Percentiles rank a stretch among this genome's conserved stretches.
These are phyloP conservation scores for Capitulum mitella DNA, from an alignment of 2,888 invertebrate species.

Conservation along the genomic window DNA sequence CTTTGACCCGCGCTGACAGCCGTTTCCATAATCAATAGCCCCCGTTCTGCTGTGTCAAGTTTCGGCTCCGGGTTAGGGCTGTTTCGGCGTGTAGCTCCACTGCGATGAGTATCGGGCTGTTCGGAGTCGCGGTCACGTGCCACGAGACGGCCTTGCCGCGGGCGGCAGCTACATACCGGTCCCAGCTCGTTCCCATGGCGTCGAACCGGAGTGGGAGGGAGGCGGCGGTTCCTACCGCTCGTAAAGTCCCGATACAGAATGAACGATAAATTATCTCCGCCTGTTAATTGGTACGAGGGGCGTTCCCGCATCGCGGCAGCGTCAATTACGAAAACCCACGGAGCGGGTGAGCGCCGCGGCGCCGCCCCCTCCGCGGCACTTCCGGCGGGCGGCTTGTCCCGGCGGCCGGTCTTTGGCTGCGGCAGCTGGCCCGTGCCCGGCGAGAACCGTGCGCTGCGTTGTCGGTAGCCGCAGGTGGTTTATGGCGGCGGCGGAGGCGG, in stretches of 20 bases:
- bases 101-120: too few species aligned
- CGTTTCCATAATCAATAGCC: too few species aligned
- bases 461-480: not conserved
- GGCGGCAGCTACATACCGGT: not conserved
- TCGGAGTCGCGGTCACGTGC: too few species aligned
- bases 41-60: too few species aligned
- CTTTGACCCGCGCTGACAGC: too few species aligned
- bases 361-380: too few species aligned
- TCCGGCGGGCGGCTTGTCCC: too few species aligned
- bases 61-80: too few species aligned
- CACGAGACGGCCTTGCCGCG: not conserved
- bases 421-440: too few species aligned
- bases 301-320: not conserved
- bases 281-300: not conserved
- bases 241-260: not conserved
- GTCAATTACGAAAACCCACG: not conserved
- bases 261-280: constrained; percentile 12
- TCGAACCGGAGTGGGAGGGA: not conserved
- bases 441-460: too few species aligned
- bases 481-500: not conserved
- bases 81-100: too few species aligned
- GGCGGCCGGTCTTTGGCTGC: too few species aligned
- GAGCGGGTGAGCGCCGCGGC: not conserved
- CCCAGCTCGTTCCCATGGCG: not conserved
- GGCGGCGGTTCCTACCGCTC: not conserved